Conservation (phyloP, 2,888 invertebrate species). For the Sinelater perroti region DNA sequence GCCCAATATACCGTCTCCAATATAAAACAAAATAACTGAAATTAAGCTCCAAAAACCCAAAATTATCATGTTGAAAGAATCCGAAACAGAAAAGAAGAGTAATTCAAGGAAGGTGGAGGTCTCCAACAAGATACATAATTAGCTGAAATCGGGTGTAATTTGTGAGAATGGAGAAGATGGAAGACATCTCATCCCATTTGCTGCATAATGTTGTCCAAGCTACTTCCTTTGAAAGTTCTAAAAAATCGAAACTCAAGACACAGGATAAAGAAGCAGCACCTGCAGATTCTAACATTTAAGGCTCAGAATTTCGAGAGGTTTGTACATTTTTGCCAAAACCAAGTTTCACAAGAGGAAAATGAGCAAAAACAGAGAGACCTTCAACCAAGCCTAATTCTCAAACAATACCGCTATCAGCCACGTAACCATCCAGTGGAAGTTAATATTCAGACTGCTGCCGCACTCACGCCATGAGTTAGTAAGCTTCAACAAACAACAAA, state of each 20-base stretch:
- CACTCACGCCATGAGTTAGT: too few relatives aligned
- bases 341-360: too few relatives aligned
- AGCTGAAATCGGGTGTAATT: constrained; percentile 47
- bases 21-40: constrained; percentile 55
- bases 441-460: too few relatives aligned
- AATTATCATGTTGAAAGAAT: constrained; percentile 14
- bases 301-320: too few relatives aligned
- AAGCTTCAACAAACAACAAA: too few relatives aligned
- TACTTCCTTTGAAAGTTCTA: constrained; percentile 62
- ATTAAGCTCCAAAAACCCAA: constrained; percentile 53
- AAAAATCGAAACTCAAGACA: constrained; percentile 46
- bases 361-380: too few relatives aligned
- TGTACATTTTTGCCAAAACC: too few relatives aligned
- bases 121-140: constrained; percentile 23
- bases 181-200: constrained; percentile 61
- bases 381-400: too few relatives aligned
- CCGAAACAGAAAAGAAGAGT: constrained; percentile 27
- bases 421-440: too few relatives aligned
- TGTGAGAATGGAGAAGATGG: constrained; percentile 52
- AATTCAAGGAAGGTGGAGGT: constrained; percentile 45
- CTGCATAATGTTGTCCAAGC: constrained; percentile 65
- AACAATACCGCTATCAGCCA: too few relatives aligned
- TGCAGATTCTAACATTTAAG: too few relatives aligned
- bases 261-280: constrained; percentile 48
- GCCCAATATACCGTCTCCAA: constrained; percentile 38